Evolutionary conservation across 2,888 invertebrate genomes (phyloP).

Genomic region (Nomada lathburiana): DNA sequence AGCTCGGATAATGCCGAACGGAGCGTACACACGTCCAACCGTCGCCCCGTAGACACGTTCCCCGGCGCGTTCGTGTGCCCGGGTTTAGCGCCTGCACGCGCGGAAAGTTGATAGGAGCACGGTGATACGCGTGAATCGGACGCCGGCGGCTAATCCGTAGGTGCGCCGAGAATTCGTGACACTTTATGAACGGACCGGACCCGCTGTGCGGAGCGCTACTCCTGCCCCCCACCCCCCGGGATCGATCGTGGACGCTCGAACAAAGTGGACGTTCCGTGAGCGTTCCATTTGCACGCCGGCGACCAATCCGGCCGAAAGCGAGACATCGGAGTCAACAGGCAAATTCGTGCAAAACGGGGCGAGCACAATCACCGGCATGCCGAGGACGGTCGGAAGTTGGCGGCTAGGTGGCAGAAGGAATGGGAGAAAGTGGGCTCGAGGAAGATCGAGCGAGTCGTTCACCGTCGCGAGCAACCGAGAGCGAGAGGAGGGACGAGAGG

Average conservation of each 20-base stretch:
- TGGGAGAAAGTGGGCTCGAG: conserved; percentile 44
- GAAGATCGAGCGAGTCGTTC: conserved; percentile 23
- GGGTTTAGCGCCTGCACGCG: background rate
- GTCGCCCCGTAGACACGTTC: conserved; percentile 37
- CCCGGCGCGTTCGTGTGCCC: conserved; percentile 1
- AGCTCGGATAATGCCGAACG: conserved; percentile 80
- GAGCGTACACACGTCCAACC: conserved; percentile 67
- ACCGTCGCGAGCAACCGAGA: conserved; percentile 25
- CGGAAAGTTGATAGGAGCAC: conserved; percentile 40
- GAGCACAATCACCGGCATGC: conserved; percentile 62
- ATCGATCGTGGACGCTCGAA: no score
- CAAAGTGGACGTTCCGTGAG: background rate
- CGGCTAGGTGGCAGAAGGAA: conserved; percentile 61
- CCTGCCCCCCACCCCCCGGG: no score
- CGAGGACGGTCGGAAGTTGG: conserved; percentile 57
- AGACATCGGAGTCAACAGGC: conserved; percentile 67
- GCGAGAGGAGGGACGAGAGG: conserved; percentile 51
- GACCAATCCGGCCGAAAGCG: conserved; percentile 41
- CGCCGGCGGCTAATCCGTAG: background rate
- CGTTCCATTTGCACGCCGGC: conserved; percentile 19
- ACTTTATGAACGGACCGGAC: no score
- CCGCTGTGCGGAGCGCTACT: no score
- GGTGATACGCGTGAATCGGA: conserved; percentile 30
- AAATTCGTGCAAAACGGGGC: conserved; percentile 67
- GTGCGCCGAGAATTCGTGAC: no score